phyloP scores from a whole-genome alignment of 2,888 invertebrate species.

The Cryptocheilus praepositus region DNA sequence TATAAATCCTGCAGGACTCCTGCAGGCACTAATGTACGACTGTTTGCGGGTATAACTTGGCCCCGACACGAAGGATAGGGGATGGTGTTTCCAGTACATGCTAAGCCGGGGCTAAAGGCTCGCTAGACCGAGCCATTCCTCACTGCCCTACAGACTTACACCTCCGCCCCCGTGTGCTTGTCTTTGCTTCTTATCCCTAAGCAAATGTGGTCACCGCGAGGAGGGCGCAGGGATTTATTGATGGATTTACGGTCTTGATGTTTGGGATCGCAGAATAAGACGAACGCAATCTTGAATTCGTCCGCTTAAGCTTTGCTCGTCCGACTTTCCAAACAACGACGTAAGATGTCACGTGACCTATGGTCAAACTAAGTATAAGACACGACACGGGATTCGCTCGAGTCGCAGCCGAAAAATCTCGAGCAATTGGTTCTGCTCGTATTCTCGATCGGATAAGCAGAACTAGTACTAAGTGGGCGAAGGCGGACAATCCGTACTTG shows the following conservation, averaged over 20 bases:
- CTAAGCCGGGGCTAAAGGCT: constrained; percentile 74
- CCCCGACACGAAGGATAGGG: constrained; percentile 73
- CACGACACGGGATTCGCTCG: not conserved
- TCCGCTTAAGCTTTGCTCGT: not conserved
- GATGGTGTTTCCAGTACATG: constrained; percentile 71
- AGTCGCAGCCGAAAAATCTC: not conserved
- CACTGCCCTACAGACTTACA: constrained; percentile 69
- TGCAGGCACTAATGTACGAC: constrained; percentile 75
- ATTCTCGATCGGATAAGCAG: not conserved
- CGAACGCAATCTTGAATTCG: constrained; percentile 57
- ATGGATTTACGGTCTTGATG: constrained; percentile 67
- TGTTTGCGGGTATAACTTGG: constrained; percentile 75
- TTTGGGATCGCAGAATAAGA: constrained; percentile 56
- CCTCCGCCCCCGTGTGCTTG: constrained; percentile 62
- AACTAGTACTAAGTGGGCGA: not conserved
- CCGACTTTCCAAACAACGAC: not conserved
- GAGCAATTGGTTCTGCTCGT: not conserved
- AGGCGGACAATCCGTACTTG: constrained; percentile 16
- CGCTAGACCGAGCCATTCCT: constrained; percentile 74
- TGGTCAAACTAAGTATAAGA: not conserved
- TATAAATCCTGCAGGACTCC: constrained; percentile 74
- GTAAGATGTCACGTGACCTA: not conserved
- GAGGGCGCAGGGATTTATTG: constrained; percentile 69
- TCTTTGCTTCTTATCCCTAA: constrained; percentile 72
- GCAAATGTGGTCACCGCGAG: constrained; percentile 69